Evolutionary conservation across 2,888 invertebrate species (phyloP).

Genomic region (Platynereis dumerilii): DNA sequence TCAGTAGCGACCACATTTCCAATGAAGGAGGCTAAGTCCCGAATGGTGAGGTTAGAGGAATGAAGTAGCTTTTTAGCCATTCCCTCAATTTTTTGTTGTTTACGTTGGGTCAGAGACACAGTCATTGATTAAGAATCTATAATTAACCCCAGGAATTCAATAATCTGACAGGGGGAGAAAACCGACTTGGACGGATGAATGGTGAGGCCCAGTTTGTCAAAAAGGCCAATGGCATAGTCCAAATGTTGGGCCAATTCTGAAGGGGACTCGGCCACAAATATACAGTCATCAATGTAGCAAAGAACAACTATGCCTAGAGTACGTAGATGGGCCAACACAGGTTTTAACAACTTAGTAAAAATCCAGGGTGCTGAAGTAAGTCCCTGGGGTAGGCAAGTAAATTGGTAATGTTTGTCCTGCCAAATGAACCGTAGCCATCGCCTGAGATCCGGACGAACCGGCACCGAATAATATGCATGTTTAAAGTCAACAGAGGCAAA

Average conservation of each 20-base stretch:
- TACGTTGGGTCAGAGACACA: constrained; percentile 27
- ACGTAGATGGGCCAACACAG: constrained; percentile 32
- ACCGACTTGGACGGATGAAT: constrained; percentile 31
- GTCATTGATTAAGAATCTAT: too few relatives aligned
- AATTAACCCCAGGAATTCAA: constrained; percentile 34
- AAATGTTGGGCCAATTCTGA: constrained; percentile 14
- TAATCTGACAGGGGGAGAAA: constrained; percentile 17
- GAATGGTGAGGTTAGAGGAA: background rate
- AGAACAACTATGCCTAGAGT: constrained; percentile 21
- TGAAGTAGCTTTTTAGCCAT: background rate
- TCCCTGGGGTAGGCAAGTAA: constrained; percentile 33
- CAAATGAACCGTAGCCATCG: constrained; percentile 33
- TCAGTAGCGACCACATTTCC: constrained; percentile 11
- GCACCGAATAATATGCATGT: constrained; percentile 33
- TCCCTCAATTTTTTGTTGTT: background rate
- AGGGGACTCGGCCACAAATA: constrained; percentile 20
- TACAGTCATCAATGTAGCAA: constrained; percentile 38
- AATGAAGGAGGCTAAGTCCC: constrained; percentile 12
- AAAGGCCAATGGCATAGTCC: constrained; percentile 6
- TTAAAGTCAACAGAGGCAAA: too few relatives aligned
- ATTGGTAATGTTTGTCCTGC: constrained; percentile 31
- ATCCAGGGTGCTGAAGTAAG: constrained; percentile 29
- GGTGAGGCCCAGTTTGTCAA: constrained; percentile 27
- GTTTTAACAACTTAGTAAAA: constrained; percentile 39
- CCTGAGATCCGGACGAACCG: constrained; percentile 20